Evolutionary conservation across 1,140 invertebrate genomes (phyloP).

Genomic region (Ceratina calcarata): DNA sequence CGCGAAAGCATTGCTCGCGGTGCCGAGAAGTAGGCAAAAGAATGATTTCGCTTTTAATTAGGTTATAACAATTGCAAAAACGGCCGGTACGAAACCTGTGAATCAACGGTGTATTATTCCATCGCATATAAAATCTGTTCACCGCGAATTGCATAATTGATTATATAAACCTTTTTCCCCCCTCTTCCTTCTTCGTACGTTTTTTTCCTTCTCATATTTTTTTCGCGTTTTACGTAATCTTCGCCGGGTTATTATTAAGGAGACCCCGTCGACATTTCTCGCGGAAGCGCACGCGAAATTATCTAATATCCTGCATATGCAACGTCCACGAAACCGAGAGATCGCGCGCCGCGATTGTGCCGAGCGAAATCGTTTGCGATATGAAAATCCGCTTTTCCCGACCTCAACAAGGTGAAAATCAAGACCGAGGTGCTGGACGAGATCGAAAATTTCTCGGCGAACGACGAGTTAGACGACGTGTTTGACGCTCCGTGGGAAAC

Average conservation of each 20-base stretch:
- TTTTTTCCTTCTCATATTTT: neutral
- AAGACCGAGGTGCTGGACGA: constrained; percentile 53
- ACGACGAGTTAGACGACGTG: constrained; percentile 41
- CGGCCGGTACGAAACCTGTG: neutral
- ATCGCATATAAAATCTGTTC: neutral
- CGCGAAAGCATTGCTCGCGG: neutral
- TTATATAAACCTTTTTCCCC: constrained; percentile 9
- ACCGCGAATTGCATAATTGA: constrained; percentile 38
- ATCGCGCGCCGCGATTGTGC: constrained; percentile 6
- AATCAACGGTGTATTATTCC: constrained; percentile 18
- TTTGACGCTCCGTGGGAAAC: neutral
- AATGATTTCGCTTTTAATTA: constrained; percentile 13
- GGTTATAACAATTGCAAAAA: constrained; percentile 30
- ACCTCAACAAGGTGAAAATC: constrained; percentile 38
- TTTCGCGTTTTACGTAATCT: constrained; percentile 7
- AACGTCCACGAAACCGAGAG: constrained; percentile 20
- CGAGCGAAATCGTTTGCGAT: neutral
- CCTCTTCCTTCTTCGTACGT: neutral
- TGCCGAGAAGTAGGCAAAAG: constrained; percentile 41
- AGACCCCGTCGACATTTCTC: constrained; percentile 14
- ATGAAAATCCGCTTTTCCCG: neutral
- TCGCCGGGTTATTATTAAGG: neutral
- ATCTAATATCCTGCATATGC: constrained; percentile 42
- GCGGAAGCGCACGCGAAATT: constrained; percentile 39
- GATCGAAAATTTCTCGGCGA: constrained; percentile 52